Conservation (phyloP, 2,888 invertebrate genomes). For the Apomyelois bistriatella region DNA sequence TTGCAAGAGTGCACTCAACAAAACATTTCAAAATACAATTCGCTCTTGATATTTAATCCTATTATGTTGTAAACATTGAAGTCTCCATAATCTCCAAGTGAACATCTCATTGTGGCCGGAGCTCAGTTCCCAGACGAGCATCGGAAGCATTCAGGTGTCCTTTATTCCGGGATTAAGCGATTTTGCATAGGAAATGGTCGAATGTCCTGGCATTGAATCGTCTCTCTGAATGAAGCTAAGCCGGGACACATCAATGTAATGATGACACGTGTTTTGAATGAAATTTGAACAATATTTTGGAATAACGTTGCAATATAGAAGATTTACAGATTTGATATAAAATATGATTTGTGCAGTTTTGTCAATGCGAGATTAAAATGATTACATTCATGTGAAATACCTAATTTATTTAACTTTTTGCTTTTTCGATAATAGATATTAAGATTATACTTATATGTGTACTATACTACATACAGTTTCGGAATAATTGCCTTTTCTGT, state of each 20-base stretch:
- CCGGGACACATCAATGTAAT: constrained; percentile 54
- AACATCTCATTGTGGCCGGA: constrained; percentile 49
- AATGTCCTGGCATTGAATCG: constrained; percentile 56
- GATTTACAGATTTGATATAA: neutral
- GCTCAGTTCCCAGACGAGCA: constrained; percentile 34
- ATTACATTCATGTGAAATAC: too few relatives aligned
- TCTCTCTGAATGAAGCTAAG: constrained; percentile 52
- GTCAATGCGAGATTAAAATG: too few relatives aligned
- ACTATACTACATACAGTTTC: too few relatives aligned
- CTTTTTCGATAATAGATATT: too few relatives aligned
- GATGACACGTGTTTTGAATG: constrained; percentile 69
- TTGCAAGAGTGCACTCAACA: constrained; percentile 36
- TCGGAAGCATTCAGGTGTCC: constrained; percentile 68
- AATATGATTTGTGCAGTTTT: neutral
- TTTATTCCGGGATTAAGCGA: constrained; percentile 75
- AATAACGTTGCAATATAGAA: neutral
- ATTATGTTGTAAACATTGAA: constrained; percentile 71
- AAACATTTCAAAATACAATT: constrained; percentile 57
- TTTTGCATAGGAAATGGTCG: constrained; percentile 77
- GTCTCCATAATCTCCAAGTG: constrained; percentile 64
- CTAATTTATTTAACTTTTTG: too few relatives aligned
- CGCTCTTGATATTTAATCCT: constrained; percentile 59
- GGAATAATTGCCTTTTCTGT: too few relatives aligned
- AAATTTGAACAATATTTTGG: constrained; percentile 39
- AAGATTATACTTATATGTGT: too few relatives aligned